phyloP scores from a whole-genome alignment of 2,113 vertebrate species.

The Macquaria australasica region DNA sequence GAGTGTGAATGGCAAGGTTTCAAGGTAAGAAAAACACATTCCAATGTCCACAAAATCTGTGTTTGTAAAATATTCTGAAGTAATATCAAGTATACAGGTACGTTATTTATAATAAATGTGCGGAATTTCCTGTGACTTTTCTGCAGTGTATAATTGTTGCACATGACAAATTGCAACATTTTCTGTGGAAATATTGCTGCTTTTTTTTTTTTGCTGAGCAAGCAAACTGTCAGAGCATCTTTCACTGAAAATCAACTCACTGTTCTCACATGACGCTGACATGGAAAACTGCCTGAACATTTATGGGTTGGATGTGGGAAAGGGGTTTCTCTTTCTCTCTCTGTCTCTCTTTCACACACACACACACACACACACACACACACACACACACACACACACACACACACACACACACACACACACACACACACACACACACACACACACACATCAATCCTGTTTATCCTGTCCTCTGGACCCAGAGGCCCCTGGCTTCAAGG shows the following conservation, averaged over 20 bases:
- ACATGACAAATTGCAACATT: not conserved
- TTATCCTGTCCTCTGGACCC: conserved; percentile 74
- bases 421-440: conserved; percentile 43
- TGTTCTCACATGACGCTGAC: conserved; percentile 55
- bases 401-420: conserved; percentile 43
- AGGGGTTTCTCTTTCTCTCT: conserved; percentile 38
- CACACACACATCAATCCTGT: conserved; percentile 61
- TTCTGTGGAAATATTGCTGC: not conserved
- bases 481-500: conserved; percentile 79
- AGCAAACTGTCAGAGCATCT: conserved; percentile 36
- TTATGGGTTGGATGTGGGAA: conserved; percentile 60
- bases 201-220: conserved; percentile 23
- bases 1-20: not conserved
- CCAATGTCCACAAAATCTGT: not conserved
- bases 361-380: conserved; percentile 29
- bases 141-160: not conserved
- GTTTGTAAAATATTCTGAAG: not conserved
- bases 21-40: not conserved
- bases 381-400: conserved; percentile 33
- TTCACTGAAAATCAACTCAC: conserved; percentile 20
- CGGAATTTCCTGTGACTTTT: not conserved
- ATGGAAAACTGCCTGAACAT: conserved; percentile 55
- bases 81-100: not conserved
- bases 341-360: conserved; percentile 19
- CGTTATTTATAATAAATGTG: not conserved